Evolutionary conservation across 2,113 vertebrate genomes (phyloP), one percentile per base, ranked within the genome.

Genomic region (Lethenteron camtschaticum): DNA sequence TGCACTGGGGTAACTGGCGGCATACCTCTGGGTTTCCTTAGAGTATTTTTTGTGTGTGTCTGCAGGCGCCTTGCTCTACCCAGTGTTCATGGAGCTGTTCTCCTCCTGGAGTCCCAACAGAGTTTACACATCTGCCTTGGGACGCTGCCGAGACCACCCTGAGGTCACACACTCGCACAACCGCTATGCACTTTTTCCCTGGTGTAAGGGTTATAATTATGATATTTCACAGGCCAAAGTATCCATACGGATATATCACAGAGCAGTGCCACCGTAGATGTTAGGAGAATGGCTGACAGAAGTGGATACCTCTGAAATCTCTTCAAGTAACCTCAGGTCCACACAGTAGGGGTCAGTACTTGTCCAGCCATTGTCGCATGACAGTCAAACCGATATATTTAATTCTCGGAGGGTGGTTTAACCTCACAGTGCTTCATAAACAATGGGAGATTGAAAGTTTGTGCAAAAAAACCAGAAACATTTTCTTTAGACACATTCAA

Each of bases 61-160:
- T 66, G 63, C 63, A 66, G 63, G 63, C n/a, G 63, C 63, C 63
- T 24, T 66, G 9, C 63, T 66, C 8, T 66, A 66, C 63, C 9
- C 63, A 11, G 63, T 66, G n/a, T 66, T 66, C 24, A 24, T 24
- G 2, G 63, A 66, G 63, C 63, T 66, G n/a, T 66, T 66, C 24
- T 66, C 63, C n/a, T 66, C 63, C 9, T 66, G 63, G 63, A 66
- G 63, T 66, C 63, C 63, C n/a, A 66, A 66, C 24, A 8, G 63
- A 66, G 63, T 66, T n/a, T 66, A 66, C 10, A 24, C n/a, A 66
- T n/a, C n/a, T 66, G 63, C 63, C n/a, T 66, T 66, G 63, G n/a
- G n/a, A 16, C 63, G 63, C 63, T 66, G 63, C 63, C n/a, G 63
- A 66, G 24, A 66, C n/a, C n/a, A 66, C 24, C 63, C 63, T 16